These are phyloP conservation scores for Ganaspis sp. DNA, from an alignment of 1,140 invertebrate species.

Conservation along the genomic window DNA sequence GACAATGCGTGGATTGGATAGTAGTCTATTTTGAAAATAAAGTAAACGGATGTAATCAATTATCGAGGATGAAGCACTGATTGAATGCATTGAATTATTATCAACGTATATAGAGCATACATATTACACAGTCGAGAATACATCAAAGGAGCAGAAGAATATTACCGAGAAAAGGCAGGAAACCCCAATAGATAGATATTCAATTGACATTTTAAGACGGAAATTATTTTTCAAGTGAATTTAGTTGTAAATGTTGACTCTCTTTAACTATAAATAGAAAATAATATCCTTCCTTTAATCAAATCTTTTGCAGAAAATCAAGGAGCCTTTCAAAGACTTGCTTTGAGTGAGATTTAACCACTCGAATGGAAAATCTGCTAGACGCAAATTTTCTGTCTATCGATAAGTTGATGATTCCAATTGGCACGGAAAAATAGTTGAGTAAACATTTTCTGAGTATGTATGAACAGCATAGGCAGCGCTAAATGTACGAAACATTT, in stretches of 20 bases:
- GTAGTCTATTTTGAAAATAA: slow-evolving; percentile 8
- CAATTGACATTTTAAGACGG: neutral
- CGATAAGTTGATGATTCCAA: neutral
- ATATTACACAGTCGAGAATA: neutral
- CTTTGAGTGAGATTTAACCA: neutral
- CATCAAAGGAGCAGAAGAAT: neutral
- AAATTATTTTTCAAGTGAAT: neutral
- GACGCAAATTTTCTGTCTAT: neutral
- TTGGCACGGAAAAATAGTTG: neutral
- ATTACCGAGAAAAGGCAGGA: neutral
- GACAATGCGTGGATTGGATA: neutral
- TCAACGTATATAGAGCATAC: neutral
- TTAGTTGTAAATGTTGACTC: neutral
- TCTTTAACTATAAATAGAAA: neutral
- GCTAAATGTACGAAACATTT: too few species aligned
- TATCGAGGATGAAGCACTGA: neutral
- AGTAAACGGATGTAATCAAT: neutral
- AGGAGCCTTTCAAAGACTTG: neutral
- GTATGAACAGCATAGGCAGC: too few species aligned
- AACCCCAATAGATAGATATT: neutral
- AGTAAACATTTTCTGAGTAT: too few species aligned
- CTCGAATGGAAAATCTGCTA: neutral
- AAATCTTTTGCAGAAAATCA: neutral
- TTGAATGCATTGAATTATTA: neutral
- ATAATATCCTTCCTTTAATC: neutral